Base-by-base conservation (phyloP, 2,888 invertebrate genomes). In the Tuta absoluta region DNA sequence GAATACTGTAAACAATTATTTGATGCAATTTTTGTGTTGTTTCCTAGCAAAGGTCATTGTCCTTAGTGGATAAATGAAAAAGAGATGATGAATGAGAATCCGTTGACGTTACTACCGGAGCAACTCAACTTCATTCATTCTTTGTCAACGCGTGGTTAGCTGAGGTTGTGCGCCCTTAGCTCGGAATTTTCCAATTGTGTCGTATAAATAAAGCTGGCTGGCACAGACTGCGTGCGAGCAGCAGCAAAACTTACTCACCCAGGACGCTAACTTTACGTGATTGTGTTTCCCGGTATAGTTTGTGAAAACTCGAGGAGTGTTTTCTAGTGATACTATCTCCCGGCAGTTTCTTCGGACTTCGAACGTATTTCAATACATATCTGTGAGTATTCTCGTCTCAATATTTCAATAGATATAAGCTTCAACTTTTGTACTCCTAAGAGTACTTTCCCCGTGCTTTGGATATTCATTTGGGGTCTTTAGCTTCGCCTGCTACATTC, bases 11-110 rank as follows among this genome's bases (percentile, higher is more conserved):
- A 56, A 56, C 28, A 21, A 23, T 56, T 12, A 12, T 28, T n/a
- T 5, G n/a, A 11, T 24, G 19, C 11, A 28, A 12, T 49, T 23
- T 56, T 61, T 48, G 48, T 48, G 48, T 48, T 57, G 21, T 17
- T 56, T 57, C 24, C 45, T 45, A 49, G n/a, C 21, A 28, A 58
- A 63, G 63, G 57, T 57, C 63, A 57, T 41, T 57, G 63, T 28
- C 63, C 63, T 45, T 41, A 11, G 14, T 48, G 57, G 53, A 12
- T 17, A 63, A 57, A 45, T 45, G 57, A 28, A 19, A 41, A 64
- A 33, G 61, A 45, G 28, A 61, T 64, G 60, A 64, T 64, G 64
- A 61, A 60, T 64, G 60, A 21, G 53, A 48, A n/a, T 21, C 21
- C 4, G 33, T 37, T 63, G 45, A 28, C 28, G 24, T 62, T n/a